phyloP scores from a whole-genome alignment of 1,140 invertebrate species.

The Calycopis cecrops region DNA sequence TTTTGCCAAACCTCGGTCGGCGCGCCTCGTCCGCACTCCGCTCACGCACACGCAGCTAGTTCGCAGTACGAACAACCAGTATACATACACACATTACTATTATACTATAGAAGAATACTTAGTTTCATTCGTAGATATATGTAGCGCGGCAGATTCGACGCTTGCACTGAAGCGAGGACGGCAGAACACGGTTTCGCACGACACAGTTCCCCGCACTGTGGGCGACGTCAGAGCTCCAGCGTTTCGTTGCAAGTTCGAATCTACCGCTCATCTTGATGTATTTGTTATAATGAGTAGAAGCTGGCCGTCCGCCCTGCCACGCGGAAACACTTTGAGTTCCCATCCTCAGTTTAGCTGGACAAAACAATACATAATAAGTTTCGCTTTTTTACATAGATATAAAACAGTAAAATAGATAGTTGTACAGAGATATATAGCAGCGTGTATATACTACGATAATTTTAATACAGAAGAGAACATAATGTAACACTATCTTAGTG shows the following conservation, averaged over 20 bases:
- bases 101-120: conserved; percentile 74
- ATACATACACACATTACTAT: conserved; percentile 72
- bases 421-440: conserved; percentile 69
- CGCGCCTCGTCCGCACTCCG: conserved; percentile 56
- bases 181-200: conserved; percentile 2
- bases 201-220: neutral
- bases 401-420: conserved; percentile 63
- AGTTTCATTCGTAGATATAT: conserved; percentile 73
- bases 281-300: conserved; percentile 70
- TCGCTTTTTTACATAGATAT: conserved; percentile 56
- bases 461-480: conserved; percentile 64
- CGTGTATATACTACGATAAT: conserved; percentile 67
- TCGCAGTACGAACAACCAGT: conserved; percentile 57
- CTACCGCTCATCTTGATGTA: conserved; percentile 60
- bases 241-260: conserved; percentile 27
- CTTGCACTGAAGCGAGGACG: conserved; percentile 27
- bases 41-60: conserved; percentile 45
- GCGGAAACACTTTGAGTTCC: conserved; percentile 55
- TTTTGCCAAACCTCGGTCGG: conserved; percentile 80
- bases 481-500: conserved; percentile 65
- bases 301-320: conserved; percentile 54
- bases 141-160: conserved; percentile 47
- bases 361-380: conserved; percentile 42
- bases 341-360: conserved; percentile 62
- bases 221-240: neutral